These are phyloP conservation scores for Troides helena DNA, from an alignment of 2,888 invertebrate genomes.

Conservation along the genomic window DNA sequence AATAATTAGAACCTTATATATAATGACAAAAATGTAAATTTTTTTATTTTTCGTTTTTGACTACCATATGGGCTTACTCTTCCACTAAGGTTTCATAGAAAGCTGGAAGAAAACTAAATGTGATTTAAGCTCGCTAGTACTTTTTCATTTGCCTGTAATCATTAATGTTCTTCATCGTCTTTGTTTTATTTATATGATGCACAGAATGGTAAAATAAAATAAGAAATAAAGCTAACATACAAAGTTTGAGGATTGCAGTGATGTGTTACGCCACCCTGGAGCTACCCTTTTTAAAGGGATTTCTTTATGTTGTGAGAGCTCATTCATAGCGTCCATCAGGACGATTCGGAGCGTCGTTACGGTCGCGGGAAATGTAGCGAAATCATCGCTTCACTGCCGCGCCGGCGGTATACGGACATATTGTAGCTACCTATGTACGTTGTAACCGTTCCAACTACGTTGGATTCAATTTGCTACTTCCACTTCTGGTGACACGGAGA, in stretches of 20 bases:
- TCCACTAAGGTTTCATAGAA: too few relatives aligned
- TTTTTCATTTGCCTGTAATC: too few relatives aligned
- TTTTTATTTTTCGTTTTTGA: too few relatives aligned
- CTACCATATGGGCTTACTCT: too few relatives aligned
- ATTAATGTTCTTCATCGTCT: too few relatives aligned
- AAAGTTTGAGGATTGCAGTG: conserved; percentile 40
- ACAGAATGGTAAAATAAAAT: too few relatives aligned
- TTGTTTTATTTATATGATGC: too few relatives aligned
- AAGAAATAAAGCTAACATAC: background rate
- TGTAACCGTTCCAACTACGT: conserved; percentile 44
- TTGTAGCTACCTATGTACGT: conserved; percentile 62
- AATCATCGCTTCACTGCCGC: conserved; percentile 77
- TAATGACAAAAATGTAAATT: too few relatives aligned
- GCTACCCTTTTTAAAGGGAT: conserved; percentile 81
- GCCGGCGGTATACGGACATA: conserved; percentile 62
- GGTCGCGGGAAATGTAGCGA: conserved; percentile 82
- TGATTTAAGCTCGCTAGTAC: too few relatives aligned
- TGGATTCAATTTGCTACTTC: conserved; percentile 60
- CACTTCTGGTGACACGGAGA: conserved; percentile 11
- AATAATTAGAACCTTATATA: too few relatives aligned
- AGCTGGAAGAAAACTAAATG: too few relatives aligned
- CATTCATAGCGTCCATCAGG: conserved; percentile 84
- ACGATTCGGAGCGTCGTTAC: conserved; percentile 83
- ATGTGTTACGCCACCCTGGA: conserved; percentile 64
- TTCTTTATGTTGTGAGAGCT: conserved; percentile 81